Percentiles rank a stretch among this genome's conserved stretches.
Conservation (phyloP, 2,797 vertebrate species). For the Micrastur ruficollis region DNA sequence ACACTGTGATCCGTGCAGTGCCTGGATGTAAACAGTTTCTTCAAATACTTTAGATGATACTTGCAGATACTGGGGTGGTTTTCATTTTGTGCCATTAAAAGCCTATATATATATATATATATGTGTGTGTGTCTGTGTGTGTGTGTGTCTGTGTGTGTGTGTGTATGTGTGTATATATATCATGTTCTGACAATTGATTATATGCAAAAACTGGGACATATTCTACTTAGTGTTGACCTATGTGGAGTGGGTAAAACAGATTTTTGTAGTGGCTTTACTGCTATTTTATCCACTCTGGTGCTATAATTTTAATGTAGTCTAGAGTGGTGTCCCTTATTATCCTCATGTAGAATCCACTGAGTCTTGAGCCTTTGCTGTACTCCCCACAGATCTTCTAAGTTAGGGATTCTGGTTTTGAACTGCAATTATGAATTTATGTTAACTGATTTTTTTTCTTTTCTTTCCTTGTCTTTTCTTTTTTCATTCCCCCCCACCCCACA, state of each 20-base stretch:
- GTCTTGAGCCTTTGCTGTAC: neutral
- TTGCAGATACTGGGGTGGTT: neutral
- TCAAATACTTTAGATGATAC: neutral
- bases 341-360: neutral
- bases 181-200: neutral
- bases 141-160: too few relatives aligned
- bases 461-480: neutral
- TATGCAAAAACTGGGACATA: neutral
- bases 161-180: neutral
- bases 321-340: neutral
- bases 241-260: neutral
- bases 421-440: neutral
- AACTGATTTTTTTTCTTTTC: neutral
- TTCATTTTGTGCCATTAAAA: neutral
- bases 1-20: neutral
- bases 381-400: neutral
- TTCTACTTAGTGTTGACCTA: neutral
- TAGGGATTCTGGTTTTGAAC: neutral
- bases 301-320: neutral
- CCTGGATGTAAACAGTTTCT: neutral
- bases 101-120: neutral
- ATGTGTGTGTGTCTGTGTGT: too few relatives aligned
- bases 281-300: neutral
- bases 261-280: neutral
- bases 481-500: rapidly evolving